Percentiles rank a stretch among this genome's conserved stretches.
Conservation (phyloP, 2,797 vertebrate species). For the Hippopotamyrus pictus region DNA sequence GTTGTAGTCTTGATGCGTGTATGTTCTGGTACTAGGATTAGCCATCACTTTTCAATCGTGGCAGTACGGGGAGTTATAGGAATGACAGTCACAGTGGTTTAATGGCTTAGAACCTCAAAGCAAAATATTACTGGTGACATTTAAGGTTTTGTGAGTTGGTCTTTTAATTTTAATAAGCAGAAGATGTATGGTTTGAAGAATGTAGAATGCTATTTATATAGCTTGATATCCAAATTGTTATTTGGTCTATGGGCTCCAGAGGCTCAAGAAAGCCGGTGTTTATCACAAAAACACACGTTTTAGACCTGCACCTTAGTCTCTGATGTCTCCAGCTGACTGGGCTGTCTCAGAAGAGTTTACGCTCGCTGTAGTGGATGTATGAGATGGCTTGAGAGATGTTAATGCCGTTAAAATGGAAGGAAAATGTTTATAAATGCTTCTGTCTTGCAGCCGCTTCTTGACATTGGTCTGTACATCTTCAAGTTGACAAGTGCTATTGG, state of each 20-base stretch:
- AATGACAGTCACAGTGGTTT: not conserved
- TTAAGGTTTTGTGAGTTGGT: not conserved
- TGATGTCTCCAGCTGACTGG: not conserved
- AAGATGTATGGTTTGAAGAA: not conserved
- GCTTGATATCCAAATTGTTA: not conserved
- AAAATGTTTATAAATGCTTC: not conserved
- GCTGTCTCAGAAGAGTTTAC: not conserved
- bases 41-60: not conserved
- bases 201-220: not conserved
- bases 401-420: not conserved
- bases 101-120: not conserved
- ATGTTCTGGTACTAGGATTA: not conserved
- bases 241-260: not conserved
- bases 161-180: not conserved
- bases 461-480: conserved; percentile 93
- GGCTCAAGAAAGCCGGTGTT: not conserved
- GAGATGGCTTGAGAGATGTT: not conserved
- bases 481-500: conserved; percentile 93
- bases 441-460: conserved; percentile 81
- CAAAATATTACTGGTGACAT: not conserved
- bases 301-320: not conserved
- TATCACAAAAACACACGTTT: not conserved
- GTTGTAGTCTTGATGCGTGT: not conserved
- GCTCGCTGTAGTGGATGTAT: not conserved
- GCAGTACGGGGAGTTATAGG: not conserved